Conservation (phyloP, 2,113 vertebrate species). For the Nanorana parkeri region DNA sequence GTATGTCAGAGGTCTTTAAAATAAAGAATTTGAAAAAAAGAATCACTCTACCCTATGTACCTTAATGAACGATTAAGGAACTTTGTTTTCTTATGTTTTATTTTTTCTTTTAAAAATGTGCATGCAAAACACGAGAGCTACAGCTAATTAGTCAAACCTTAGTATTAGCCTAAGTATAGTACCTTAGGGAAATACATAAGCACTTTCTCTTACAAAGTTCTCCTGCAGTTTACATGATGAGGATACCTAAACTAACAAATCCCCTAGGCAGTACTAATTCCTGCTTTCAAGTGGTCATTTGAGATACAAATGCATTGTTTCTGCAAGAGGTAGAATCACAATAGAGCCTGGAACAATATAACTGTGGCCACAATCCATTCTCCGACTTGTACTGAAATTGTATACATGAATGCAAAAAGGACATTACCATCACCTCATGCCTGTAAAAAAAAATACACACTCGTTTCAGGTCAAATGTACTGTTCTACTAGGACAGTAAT, state of each 20-base stretch:
- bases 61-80: too few relatives aligned
- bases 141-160: too few relatives aligned
- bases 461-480: not conserved
- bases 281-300: not conserved
- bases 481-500: not conserved
- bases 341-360: slow-evolving; percentile 11
- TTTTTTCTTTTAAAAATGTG: too few relatives aligned
- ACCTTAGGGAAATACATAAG: not conserved
- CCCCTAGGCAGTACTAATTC: not conserved
- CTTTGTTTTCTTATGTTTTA: too few relatives aligned
- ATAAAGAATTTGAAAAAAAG: too few relatives aligned
- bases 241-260: slow-evolving; percentile 2
- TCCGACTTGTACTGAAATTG: not conserved
- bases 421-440: not conserved
- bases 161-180: not conserved
- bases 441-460: too few relatives aligned
- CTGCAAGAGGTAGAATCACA: slow-evolving; percentile 7
- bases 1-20: too few relatives aligned
- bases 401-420: not conserved
- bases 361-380: not conserved
- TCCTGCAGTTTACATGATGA: slow-evolving; percentile 17
- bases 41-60: too few relatives aligned
- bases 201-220: not conserved
- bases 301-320: slow-evolving; percentile 8
- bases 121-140: too few relatives aligned